Evolutionary conservation across 2,797 vertebrate genomes (phyloP).

Genomic region (Denticeps clupeoides): DNA sequence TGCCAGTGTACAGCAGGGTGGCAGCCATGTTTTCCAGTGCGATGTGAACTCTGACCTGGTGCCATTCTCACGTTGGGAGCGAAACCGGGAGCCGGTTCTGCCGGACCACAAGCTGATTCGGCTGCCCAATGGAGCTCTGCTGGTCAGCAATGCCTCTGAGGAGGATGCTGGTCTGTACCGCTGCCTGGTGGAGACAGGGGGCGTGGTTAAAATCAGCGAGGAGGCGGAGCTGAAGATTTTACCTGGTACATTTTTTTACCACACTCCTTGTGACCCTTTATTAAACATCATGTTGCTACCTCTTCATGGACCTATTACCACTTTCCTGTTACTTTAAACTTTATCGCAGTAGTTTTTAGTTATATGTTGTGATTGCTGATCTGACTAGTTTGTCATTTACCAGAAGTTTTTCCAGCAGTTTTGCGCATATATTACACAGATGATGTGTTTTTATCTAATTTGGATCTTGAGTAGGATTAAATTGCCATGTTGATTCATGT

Average conservation of each 20-base stretch:
- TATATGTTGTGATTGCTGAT: too few species aligned
- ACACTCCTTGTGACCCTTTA: too few species aligned
- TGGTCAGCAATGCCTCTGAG: slow-evolving; percentile 75
- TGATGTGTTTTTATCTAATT: too few species aligned
- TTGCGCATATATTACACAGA: too few species aligned
- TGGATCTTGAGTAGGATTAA: too few species aligned
- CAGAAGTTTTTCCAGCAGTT: too few species aligned
- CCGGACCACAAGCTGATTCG: slow-evolving; percentile 54
- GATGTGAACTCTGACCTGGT: slow-evolving; percentile 77
- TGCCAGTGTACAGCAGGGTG: slow-evolving; percentile 51
- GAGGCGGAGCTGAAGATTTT: slow-evolving; percentile 76
- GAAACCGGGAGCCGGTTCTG: slow-evolving; percentile 59
- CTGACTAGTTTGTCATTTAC: too few species aligned
- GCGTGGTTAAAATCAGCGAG: slow-evolving; percentile 75
- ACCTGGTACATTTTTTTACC: slow-evolving; percentile 58
- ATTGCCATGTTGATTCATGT: too few species aligned
- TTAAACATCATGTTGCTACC: too few species aligned
- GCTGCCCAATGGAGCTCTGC: slow-evolving; percentile 69
- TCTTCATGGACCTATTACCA: too few species aligned
- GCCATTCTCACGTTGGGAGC: slow-evolving; percentile 79
- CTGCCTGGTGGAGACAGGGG: slow-evolving; percentile 74
- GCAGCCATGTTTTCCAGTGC: slow-evolving; percentile 70
- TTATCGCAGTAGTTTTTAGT: too few species aligned
- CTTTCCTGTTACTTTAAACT: too few species aligned
- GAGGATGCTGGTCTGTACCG: slow-evolving; percentile 74